phyloP scores from a whole-genome alignment of 1,140 invertebrate genomes.

The Heliconius hewitsoni region DNA sequence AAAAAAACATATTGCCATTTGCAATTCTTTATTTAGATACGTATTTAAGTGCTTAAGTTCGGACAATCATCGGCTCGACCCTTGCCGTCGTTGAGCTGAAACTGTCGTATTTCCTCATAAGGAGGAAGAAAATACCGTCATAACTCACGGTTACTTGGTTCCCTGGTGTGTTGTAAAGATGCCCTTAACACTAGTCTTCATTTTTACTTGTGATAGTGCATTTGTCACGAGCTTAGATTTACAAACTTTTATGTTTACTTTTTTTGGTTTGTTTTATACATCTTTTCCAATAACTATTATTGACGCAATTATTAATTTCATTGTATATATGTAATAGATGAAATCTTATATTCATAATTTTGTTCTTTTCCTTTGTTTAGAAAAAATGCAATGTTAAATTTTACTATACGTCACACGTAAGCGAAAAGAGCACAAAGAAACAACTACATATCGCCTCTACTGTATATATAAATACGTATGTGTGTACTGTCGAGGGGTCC shows the following conservation, averaged over 20 bases:
- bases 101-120: constrained; percentile 80
- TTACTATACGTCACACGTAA: neutral
- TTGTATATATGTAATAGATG: too few species aligned
- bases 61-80: constrained; percentile 64
- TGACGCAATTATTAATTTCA: neutral
- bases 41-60: constrained; percentile 47
- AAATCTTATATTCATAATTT: too few species aligned
- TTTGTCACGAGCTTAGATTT: constrained; percentile 45
- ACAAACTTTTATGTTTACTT: constrained; percentile 1
- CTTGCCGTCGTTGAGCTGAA: constrained; percentile 59
- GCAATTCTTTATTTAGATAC: neutral
- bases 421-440: neutral
- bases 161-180: constrained; percentile 76
- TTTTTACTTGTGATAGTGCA: constrained; percentile 64
- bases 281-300: neutral
- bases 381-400: too few species aligned
- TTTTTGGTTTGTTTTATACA: neutral
- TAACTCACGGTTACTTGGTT: constrained; percentile 74
- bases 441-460: too few species aligned
- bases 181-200: constrained; percentile 78
- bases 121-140: constrained; percentile 73
- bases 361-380: too few species aligned
- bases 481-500: neutral
- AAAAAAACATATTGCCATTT: too few species aligned
- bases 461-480: neutral